phyloP scores from a whole-genome alignment of 2,113 vertebrate genomes.

The Neoarius graeffei region DNA sequence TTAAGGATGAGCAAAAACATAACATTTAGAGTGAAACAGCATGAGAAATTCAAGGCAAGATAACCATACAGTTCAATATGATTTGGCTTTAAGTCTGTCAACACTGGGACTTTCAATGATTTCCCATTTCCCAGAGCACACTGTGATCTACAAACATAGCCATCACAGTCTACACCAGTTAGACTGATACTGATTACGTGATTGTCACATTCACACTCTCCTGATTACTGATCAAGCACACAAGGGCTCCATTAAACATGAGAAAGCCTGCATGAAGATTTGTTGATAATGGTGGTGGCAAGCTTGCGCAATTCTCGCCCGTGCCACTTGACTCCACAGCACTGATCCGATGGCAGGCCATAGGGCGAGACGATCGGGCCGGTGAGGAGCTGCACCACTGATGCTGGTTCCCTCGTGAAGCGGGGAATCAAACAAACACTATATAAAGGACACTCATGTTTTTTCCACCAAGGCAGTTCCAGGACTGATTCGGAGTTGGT shows the following conservation, averaged over 20 bases:
- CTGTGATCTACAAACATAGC: background rate
- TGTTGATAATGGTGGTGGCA: too few species aligned
- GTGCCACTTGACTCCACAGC: too few species aligned
- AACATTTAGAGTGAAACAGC: background rate
- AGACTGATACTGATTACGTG: background rate
- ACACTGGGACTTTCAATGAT: background rate
- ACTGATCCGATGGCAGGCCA: too few species aligned
- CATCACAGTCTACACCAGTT: background rate
- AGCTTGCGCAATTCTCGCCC: too few species aligned
- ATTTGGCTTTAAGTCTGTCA: background rate
- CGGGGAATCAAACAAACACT: background rate
- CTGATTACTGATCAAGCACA: background rate
- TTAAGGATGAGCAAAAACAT: background rate
- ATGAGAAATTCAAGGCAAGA: background rate
- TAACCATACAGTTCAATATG: background rate
- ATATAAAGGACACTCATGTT: background rate
- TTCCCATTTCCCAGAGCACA: background rate
- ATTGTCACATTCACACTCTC: background rate
- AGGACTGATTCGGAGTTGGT: too few species aligned
- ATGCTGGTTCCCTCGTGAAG: too few species aligned
- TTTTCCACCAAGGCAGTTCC: too few species aligned
- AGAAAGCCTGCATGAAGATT: too few species aligned
- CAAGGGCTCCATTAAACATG: background rate
- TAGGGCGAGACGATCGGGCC: too few species aligned
- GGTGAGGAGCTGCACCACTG: too few species aligned